Percentiles rank a stretch among this genome's conserved stretches.
These are phyloP conservation scores for Cartodere bifasciata DNA, from an alignment of 2,888 invertebrate species.

Conservation along the genomic window DNA sequence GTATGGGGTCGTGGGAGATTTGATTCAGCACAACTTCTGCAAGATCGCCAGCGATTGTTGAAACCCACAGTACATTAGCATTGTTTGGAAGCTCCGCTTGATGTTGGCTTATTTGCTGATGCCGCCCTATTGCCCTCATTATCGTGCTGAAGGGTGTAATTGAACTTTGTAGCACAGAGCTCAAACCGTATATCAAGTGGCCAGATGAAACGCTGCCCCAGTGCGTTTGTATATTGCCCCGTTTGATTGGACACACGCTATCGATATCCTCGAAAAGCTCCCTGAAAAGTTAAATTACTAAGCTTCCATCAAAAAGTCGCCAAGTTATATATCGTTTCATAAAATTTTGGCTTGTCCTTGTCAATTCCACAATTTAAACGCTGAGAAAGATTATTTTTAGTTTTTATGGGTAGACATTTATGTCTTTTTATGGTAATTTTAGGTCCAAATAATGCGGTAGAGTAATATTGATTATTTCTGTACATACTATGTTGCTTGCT, in stretches of 20 bases:
- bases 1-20: slow-evolving; percentile 38
- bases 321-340: too few species aligned
- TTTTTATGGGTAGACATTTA: too few species aligned
- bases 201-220: slow-evolving; percentile 50
- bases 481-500: too few species aligned
- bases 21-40: slow-evolving; percentile 55
- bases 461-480: too few species aligned
- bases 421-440: too few species aligned
- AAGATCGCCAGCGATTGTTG: slow-evolving; percentile 49
- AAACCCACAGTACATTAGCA: slow-evolving; percentile 45
- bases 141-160: slow-evolving; percentile 40
- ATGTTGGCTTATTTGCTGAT: slow-evolving; percentile 15
- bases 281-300: too few species aligned
- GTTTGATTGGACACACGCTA: slow-evolving; percentile 48
- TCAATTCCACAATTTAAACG: too few species aligned
- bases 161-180: slow-evolving; percentile 48
- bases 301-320: too few species aligned
- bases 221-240: slow-evolving; percentile 48
- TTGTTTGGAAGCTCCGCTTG: slow-evolving; percentile 9
- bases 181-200: slow-evolving; percentile 45
- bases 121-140: slow-evolving; percentile 25
- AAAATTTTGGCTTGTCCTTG: too few species aligned
- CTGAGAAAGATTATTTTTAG: too few species aligned
- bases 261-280: slow-evolving; percentile 8
- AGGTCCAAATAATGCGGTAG: too few species aligned